Base-by-base conservation (phyloP, 2,797 vertebrate species). In the Premnoplex brunnescens region DNA sequence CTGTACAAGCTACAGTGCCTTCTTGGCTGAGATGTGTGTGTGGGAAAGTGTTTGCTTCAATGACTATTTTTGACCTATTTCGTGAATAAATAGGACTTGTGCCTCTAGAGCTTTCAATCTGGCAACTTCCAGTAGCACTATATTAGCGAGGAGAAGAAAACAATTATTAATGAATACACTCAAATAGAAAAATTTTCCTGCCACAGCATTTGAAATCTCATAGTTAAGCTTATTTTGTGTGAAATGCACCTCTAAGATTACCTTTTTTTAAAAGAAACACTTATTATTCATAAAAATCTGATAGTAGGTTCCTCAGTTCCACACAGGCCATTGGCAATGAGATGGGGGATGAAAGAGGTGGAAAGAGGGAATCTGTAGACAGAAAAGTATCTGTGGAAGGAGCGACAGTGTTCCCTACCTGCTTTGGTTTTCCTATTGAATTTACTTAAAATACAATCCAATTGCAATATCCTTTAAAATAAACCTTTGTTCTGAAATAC, bases 41-140 rank as follows among this genome's bases (percentile, higher is more conserved):
- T n/a, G 48, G 55, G 85, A 14, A 95, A 95, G 76, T 23, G 67
- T 93, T 95, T 95, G 91, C 91, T 94, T 94, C 88, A 80, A 43
- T 95, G 69, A 84, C 82, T 96, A 81, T 91, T 96, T 92, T 82
- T 93, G 89, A 95, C 95, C 89, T 91, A 91, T 95, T 95, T 94
- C 30, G 64, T 90, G 84, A 95, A 93, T 95, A 95, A 93, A 93
- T 93, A 95, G 85, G 83, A 71, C 23, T 95, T 94, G 32, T 8
- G 39, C 55, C 85, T 94, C 90, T 56, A 85, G 87, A 91, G 80
- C 89, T 95, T 91, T 89, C 85, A 91, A 68, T 76, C 52, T 95
- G 95, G 58, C 68, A 91, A 56, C 51, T 94, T 93, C 86, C 52
- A 89, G 69, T 36, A 93, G 32, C 44, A 32, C 49, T 73, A 34